These are phyloP conservation scores for Cavia aperea DNA, from an alignment of 2,113 vertebrate species.

Conservation along the genomic window DNA sequence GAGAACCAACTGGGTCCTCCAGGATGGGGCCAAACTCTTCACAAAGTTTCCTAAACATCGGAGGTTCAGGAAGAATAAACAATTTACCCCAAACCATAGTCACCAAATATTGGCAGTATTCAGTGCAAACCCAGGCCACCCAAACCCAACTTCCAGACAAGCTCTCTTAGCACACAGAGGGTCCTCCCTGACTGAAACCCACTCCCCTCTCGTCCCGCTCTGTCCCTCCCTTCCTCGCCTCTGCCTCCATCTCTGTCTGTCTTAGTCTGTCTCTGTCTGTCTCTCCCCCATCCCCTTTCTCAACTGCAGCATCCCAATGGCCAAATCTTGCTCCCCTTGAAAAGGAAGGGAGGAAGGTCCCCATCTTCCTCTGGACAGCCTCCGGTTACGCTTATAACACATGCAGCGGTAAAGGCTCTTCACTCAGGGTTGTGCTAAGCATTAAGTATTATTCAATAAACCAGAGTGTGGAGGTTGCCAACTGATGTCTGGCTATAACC, in stretches of 20 bases:
- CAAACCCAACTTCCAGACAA: accelerated
- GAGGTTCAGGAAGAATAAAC: background rate
- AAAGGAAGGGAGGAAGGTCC: background rate
- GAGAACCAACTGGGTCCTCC: no score
- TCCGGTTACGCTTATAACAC: conserved; percentile 19
- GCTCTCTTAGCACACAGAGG: background rate
- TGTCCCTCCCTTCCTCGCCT: no score
- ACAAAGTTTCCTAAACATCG: background rate
- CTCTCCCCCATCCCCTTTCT: background rate
- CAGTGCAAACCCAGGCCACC: background rate
- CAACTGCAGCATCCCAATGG: background rate
- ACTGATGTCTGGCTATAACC: background rate
- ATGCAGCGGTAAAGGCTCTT: conserved; percentile 18
- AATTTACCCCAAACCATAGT: background rate
- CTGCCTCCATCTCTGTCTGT: no score
- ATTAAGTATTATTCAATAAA: conserved; percentile 50
- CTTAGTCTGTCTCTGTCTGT: background rate
- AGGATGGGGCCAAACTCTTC: background rate
- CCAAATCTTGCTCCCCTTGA: background rate
- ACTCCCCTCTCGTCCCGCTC: background rate
- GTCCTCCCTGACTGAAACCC: background rate
- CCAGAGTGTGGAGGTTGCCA: background rate
- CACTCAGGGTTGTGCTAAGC: background rate
- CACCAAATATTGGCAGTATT: background rate
- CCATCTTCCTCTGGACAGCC: background rate